Evolutionary conservation across 1,140 invertebrate species (phyloP).

Genomic region (Vollenhovia emeryi): DNA sequence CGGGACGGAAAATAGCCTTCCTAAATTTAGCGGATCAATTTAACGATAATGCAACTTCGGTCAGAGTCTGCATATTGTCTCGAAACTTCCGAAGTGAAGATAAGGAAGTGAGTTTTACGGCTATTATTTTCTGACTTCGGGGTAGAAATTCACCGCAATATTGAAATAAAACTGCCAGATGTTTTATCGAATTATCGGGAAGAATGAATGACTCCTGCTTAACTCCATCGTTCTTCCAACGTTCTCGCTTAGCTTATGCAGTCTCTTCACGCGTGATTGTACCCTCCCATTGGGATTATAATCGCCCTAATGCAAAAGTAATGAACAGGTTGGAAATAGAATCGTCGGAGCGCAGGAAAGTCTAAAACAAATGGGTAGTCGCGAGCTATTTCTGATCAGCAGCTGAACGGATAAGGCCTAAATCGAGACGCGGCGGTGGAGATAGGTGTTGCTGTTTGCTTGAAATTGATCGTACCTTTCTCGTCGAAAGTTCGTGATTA

Average conservation of each 20-base stretch:
- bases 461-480: conserved; percentile 13
- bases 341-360: neutral
- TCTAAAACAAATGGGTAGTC: neutral
- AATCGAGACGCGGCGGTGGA: neutral
- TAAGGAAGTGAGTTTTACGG: neutral
- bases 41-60: conserved; percentile 6
- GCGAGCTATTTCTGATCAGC: neutral
- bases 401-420: neutral
- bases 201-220: neutral
- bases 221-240: neutral
- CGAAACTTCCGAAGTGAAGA: neutral
- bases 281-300: neutral
- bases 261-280: neutral
- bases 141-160: neutral
- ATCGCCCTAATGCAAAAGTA: neutral
- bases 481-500: conserved; percentile 27
- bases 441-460: neutral
- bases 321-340: neutral
- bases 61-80: neutral
- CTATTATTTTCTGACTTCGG: conserved; percentile 3
- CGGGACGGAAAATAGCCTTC: neutral
- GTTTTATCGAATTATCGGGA: neutral
- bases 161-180: neutral
- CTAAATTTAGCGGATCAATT: conserved; percentile 16
- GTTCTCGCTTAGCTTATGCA: neutral